Base-by-base conservation (phyloP, 2,888 invertebrate species). In the Ypsolopha scabrella region DNA sequence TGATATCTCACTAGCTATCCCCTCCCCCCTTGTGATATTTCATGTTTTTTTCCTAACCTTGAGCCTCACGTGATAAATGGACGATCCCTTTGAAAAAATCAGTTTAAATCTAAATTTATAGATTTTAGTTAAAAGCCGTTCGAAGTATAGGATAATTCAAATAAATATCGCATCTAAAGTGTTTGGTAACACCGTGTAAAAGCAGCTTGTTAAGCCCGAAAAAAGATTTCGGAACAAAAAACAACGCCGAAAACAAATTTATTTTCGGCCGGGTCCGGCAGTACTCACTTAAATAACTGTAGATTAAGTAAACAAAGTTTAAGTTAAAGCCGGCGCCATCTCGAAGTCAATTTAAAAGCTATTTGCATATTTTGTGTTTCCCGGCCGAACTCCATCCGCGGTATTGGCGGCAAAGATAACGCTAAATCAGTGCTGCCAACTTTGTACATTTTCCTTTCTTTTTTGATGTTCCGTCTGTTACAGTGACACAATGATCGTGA, bases 291-390 rank as follows among this genome's bases (percentile, higher is more conserved):
- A 45, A 45, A 46, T 37, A 51, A 44, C 51, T 45, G 45, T 38
- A 33, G 51, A 51, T 45, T 33, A 45, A 45, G 47, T 54, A 55
- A 58, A 58, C 57, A 57, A 54, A 57, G 54, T 58, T 51, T 46
- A 56, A 54, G 57, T 56, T 48, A 52, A 48, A 53, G 52, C 52
- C 54, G 55, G 57, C 60, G 62, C 60, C 58, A 65, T 67, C 67
- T 61, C 65, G 57, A 69, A 75, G 72, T 70, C 67, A 72, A 75
- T 76, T 74, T 74, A 67, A 70, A 73, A 74, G 66, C 66, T 65
- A 74, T 76, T 76, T 72, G 70, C 75, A 76, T 77, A 75, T 73
- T 75, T 70, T 65, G 66, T 70, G 65, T 71, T 72, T 69, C 65
- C 66, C 65, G 57, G 7, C n/a, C 47, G 37, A 39, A 41, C 46